Percentiles rank a stretch among this genome's conserved stretches.
These are phyloP conservation scores for Julus scanicus DNA, from an alignment of 2,888 invertebrate genomes.

Conservation along the genomic window DNA sequence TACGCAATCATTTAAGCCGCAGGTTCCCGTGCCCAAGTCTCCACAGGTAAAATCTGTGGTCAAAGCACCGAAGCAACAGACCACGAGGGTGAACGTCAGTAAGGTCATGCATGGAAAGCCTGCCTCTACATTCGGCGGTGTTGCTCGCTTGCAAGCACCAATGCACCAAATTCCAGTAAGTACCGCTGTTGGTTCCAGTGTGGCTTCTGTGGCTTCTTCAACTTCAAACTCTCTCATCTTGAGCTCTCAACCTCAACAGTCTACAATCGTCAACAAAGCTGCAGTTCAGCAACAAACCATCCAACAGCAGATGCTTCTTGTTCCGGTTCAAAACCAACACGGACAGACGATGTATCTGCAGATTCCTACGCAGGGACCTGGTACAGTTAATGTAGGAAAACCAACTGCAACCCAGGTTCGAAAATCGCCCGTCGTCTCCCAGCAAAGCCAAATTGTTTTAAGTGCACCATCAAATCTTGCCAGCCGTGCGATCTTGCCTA, in stretches of 20 bases:
- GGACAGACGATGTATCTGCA: constrained; percentile 48
- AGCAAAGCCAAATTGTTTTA: not conserved
- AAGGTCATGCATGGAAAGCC: too few relatives aligned
- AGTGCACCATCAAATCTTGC: not conserved
- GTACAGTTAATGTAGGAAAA: not conserved
- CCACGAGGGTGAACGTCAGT: too few relatives aligned
- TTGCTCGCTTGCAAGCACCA: not conserved
- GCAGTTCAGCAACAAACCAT: not conserved
- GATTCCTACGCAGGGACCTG: constrained; percentile 5
- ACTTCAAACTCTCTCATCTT: not conserved
- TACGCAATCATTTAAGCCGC: not conserved
- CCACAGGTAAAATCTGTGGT: not conserved
- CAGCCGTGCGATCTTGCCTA: not conserved
- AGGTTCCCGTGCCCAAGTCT: not conserved
- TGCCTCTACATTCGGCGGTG: too few relatives aligned
- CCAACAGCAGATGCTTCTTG: constrained; percentile 44
- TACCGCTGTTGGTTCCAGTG: not conserved
- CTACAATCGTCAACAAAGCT: not conserved
- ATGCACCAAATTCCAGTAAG: not conserved
- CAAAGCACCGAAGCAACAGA: not conserved
- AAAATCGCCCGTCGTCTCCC: not conserved
- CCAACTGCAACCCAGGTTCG: not conserved
- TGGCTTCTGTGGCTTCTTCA: not conserved
- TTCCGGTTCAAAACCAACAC: constrained; percentile 46
- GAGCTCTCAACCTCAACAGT: not conserved